phyloP scores from a whole-genome alignment of 2,888 invertebrate genomes.

The Cistogaster globosa region DNA sequence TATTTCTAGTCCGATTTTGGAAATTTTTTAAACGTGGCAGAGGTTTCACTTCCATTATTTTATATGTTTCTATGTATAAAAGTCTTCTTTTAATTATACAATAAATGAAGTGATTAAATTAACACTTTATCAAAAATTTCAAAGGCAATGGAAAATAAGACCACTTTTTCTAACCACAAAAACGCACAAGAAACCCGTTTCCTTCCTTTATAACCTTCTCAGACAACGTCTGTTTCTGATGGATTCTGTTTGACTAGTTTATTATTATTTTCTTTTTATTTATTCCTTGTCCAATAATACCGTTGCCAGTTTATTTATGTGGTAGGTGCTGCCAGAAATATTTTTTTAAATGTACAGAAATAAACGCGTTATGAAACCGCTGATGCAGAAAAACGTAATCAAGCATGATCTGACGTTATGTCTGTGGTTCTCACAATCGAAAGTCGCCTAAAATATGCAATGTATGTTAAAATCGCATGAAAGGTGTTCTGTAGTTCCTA shows the following conservation, averaged over 20 bases:
- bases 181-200: constrained; percentile 31
- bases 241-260: constrained; percentile 63
- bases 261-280: constrained; percentile 49
- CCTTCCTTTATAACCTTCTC: neutral
- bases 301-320: neutral
- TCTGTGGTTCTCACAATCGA: no score
- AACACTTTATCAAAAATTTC: constrained; percentile 36
- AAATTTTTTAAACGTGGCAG: constrained; percentile 60
- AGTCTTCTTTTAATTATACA: constrained; percentile 30
- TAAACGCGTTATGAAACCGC: no score
- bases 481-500: no score
- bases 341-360: neutral
- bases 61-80: constrained; percentile 9
- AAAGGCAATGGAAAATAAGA: constrained; percentile 25
- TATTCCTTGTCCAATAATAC: neutral
- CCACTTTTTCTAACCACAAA: constrained; percentile 41
- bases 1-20: constrained; percentile 71
- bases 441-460: no score
- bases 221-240: constrained; percentile 43
- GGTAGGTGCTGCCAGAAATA: neutral
- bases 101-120: constrained; percentile 25
- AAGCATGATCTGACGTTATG: no score
- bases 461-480: no score
- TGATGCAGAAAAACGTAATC: no score
- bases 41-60: constrained; percentile 61